These are phyloP conservation scores for Lasiommata megera DNA, from an alignment of 2,888 invertebrate genomes.

Conservation along the genomic window DNA sequence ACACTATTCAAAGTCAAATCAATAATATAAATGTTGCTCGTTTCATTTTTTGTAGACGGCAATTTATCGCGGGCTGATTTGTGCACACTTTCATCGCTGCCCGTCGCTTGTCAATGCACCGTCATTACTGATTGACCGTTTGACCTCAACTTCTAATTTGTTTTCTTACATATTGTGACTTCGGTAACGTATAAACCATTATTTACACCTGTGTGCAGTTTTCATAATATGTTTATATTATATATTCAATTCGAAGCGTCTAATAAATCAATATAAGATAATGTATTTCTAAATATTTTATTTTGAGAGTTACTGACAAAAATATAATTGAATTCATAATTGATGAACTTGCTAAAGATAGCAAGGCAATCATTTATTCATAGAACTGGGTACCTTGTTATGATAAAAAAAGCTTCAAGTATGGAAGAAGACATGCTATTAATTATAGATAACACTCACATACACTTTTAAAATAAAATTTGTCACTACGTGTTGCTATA, in stretches of 20 bases:
- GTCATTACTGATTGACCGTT: conserved; percentile 54
- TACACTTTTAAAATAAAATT: too few species aligned
- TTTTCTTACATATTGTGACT: conserved; percentile 46
- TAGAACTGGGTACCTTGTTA: background rate
- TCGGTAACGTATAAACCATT: conserved; percentile 42
- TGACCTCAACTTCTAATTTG: conserved; percentile 51
- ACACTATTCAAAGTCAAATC: conserved; percentile 12
- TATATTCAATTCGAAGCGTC: conserved; percentile 3
- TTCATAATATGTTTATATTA: conserved; percentile 15
- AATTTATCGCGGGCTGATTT: conserved; percentile 29
- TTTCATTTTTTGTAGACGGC: conserved; percentile 12
- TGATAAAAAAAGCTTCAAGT: background rate
- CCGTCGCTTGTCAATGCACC: conserved; percentile 43
- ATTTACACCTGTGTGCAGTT: conserved; percentile 26
- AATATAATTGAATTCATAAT: background rate
- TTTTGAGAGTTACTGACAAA: conserved; percentile 2
- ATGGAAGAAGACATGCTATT: background rate
- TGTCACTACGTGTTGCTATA: too few species aligned
- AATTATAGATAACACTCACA: background rate
- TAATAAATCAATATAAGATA: conserved; percentile 3
- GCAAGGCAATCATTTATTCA: background rate
- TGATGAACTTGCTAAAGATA: background rate
- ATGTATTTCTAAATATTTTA: background rate
- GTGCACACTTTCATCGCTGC: conserved; percentile 38
- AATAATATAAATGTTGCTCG: background rate